Conservation (phyloP, 1,140 invertebrate genomes). For the Philotrypesis tridentata region DNA sequence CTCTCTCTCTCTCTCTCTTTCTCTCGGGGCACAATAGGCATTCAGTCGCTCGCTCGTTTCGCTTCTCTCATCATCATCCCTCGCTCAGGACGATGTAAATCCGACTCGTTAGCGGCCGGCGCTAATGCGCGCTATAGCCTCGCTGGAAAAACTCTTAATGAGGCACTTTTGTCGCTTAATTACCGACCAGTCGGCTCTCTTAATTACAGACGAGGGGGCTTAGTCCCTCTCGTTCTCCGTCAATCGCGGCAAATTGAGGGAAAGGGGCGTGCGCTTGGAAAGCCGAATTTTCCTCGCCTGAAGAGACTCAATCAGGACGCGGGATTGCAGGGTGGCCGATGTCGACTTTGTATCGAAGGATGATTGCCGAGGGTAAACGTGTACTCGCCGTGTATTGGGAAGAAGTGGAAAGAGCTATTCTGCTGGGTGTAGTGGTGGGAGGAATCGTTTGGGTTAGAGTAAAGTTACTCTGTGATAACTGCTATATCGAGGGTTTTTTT, state of each 20-base stretch:
- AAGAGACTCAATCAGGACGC: slow-evolving; percentile 29
- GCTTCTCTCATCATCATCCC: neutral
- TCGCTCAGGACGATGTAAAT: slow-evolving; percentile 31
- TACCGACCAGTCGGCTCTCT: neutral
- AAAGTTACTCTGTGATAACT: too few species aligned
- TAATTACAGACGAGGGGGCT: slow-evolving; percentile 15
- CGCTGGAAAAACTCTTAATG: slow-evolving; percentile 20
- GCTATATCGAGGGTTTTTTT: too few species aligned
- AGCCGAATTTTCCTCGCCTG: slow-evolving; percentile 8
- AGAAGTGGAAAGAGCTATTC: too few species aligned
- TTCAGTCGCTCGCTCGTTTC: neutral
- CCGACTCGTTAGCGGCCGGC: slow-evolving; percentile 9
- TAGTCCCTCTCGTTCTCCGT: too few species aligned
- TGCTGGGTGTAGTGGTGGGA: too few species aligned
- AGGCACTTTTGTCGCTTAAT: slow-evolving; percentile 33
- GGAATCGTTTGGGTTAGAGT: too few species aligned
- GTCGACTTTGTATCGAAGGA: neutral
- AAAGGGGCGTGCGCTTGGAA: neutral
- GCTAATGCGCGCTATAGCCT: neutral
- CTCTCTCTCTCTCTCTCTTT: too few species aligned
- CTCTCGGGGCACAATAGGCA: slow-evolving; percentile 5
- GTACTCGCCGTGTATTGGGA: neutral
- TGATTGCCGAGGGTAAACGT: neutral
- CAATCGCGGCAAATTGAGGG: slow-evolving; percentile 15
- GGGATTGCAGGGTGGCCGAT: neutral